Conservation (phyloP, 1,140 invertebrate species). For the Daktulosphaira vitifoliae region DNA sequence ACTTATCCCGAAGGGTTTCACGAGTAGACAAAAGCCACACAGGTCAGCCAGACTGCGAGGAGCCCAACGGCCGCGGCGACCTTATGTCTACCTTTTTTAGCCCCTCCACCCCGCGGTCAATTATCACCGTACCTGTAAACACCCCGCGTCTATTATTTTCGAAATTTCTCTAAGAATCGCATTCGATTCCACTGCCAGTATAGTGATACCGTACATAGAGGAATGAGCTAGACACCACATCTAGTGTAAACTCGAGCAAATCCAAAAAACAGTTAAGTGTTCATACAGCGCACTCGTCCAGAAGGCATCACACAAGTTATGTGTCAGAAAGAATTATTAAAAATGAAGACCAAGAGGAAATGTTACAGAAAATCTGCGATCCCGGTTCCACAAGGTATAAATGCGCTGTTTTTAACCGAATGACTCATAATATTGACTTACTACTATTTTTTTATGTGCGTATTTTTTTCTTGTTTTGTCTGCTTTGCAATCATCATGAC, state of each 20-base stretch:
- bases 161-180: conserved; percentile 2
- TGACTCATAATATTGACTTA: no score
- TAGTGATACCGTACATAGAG: no score
- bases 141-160: conserved; percentile 7
- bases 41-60: conserved; percentile 20
- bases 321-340: not conserved
- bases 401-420: no score
- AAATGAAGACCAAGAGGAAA: conserved; percentile 28
- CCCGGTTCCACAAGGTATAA: not conserved
- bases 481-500: no score
- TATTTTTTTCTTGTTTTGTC: no score
- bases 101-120: not conserved
- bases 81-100: conserved; percentile 21
- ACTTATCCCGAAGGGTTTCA: conserved; percentile 19
- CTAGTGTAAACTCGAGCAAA: no score
- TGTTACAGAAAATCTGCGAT: conserved; percentile 19
- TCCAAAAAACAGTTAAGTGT: no score
- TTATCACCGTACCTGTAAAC: not conserved
- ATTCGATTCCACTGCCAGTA: no score
- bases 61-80: conserved; percentile 24
- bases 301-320: no score
- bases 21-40: not conserved
- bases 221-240: no score
- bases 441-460: no score
- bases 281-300: no score